Percentiles rank a stretch among this genome's conserved stretches.
phyloP scores from a whole-genome alignment of 2,888 invertebrate genomes.

The Drosophila rellima region DNA sequence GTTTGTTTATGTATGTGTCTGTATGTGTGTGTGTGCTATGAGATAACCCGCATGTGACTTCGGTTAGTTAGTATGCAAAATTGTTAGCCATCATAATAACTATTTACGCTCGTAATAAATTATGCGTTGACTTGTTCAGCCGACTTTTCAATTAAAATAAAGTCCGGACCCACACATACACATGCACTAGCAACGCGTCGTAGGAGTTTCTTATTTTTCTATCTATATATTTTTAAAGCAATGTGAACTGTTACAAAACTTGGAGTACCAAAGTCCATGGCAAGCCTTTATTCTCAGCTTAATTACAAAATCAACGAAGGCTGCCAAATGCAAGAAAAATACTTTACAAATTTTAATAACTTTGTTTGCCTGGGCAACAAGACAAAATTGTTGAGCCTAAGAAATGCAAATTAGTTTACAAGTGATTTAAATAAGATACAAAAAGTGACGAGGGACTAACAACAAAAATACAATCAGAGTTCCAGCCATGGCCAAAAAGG shows the following conservation, averaged over 20 bases:
- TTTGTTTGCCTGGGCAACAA: slow-evolving; percentile 63
- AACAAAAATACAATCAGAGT: slow-evolving; percentile 25
- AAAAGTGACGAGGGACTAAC: slow-evolving; percentile 70
- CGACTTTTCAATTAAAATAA: slow-evolving; percentile 43
- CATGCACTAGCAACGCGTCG: slow-evolving; percentile 8
- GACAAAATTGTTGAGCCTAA: slow-evolving; percentile 60
- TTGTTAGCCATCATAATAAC: slow-evolving; percentile 60
- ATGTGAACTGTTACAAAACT: slow-evolving; percentile 26
- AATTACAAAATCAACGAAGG: slow-evolving; percentile 62
- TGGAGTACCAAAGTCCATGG: slow-evolving; percentile 14
- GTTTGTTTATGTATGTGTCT: neutral
- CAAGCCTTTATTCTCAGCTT: slow-evolving; percentile 38
- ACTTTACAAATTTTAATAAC: slow-evolving; percentile 71
- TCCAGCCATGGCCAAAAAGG: slow-evolving; percentile 28
- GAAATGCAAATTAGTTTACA: slow-evolving; percentile 78
- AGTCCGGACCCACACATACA: neutral
- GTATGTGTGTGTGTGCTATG: slow-evolving; percentile 9
- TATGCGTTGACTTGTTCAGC: slow-evolving; percentile 39
- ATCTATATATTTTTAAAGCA: slow-evolving; percentile 23
- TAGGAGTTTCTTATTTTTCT: slow-evolving; percentile 28
- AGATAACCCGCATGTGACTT: slow-evolving; percentile 38
- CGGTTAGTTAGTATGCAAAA: slow-evolving; percentile 50
- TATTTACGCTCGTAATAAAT: slow-evolving; percentile 61
- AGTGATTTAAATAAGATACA: slow-evolving; percentile 77
- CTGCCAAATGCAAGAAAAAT: slow-evolving; percentile 62